Conservation (phyloP, 2,888 invertebrate genomes). For the Mythimna vitellina region DNA sequence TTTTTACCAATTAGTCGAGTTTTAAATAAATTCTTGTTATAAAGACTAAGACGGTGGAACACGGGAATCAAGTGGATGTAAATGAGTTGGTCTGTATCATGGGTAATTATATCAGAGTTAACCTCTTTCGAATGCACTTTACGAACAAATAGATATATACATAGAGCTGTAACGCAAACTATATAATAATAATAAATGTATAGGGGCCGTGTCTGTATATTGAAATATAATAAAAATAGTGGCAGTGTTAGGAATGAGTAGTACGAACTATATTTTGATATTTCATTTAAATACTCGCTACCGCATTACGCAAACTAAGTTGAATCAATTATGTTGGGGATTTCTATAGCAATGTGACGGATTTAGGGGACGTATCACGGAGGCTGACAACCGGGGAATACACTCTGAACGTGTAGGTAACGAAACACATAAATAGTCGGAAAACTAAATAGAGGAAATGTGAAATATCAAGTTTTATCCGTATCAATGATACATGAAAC, state of each 20-base stretch:
- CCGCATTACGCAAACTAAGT: slow-evolving; percentile 24
- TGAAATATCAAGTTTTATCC: slow-evolving; percentile 25
- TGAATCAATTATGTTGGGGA: slow-evolving; percentile 33
- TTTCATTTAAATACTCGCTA: slow-evolving; percentile 45
- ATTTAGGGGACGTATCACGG: slow-evolving; percentile 43
- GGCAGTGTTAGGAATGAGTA: slow-evolving; percentile 58
- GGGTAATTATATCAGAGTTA: slow-evolving; percentile 67
- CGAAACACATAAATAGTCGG: slow-evolving; percentile 21
- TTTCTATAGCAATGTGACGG: slow-evolving; percentile 26
- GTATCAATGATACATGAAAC: slow-evolving; percentile 11
- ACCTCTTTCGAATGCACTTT: slow-evolving; percentile 66
- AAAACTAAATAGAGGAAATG: slow-evolving; percentile 4
- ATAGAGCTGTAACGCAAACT: slow-evolving; percentile 60
- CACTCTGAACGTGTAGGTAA: slow-evolving; percentile 11
- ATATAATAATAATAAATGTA: slow-evolving; percentile 53
- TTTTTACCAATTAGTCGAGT: slow-evolving; percentile 87
- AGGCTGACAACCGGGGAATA: slow-evolving; percentile 32
- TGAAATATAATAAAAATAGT: slow-evolving; percentile 55
- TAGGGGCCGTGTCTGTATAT: slow-evolving; percentile 58
- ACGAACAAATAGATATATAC: slow-evolving; percentile 58
- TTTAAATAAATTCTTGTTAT: slow-evolving; percentile 82
- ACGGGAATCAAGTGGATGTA: slow-evolving; percentile 86
- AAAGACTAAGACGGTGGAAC: slow-evolving; percentile 83
- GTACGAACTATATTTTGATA: slow-evolving; percentile 48
- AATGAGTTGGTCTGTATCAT: slow-evolving; percentile 72